These are phyloP conservation scores for Tetragnatha montana DNA, from an alignment of 2,888 invertebrate species.

Conservation along the genomic window DNA sequence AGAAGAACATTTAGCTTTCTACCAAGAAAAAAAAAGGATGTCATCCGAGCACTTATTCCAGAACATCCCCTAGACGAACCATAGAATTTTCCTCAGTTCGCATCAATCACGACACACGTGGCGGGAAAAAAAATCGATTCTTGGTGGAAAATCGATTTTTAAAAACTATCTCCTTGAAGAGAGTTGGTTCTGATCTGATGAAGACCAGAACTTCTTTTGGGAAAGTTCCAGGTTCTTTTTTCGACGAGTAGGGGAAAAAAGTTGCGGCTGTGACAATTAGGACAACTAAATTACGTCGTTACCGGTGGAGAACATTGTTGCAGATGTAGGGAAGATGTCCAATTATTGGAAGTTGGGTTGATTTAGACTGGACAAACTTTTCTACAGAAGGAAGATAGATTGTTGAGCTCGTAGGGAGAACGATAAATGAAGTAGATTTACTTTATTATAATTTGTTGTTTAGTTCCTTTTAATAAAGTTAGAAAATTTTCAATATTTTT, in stretches of 20 bases:
- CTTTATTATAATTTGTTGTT: no score
- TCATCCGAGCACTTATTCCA: not conserved
- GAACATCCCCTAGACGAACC: not conserved
- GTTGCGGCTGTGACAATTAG: not conserved
- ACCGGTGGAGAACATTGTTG: not conserved
- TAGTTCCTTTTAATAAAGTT: no score
- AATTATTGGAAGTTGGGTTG: not conserved
- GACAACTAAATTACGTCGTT: not conserved
- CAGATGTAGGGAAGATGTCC: not conserved
- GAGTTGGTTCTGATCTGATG: not conserved
- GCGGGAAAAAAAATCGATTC: not conserved
- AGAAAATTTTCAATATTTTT: no score
- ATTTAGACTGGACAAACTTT: not conserved
- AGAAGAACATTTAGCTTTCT: not conserved
- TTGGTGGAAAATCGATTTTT: not conserved
- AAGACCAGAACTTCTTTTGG: not conserved
- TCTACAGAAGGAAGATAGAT: not conserved
- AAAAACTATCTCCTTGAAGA: not conserved
- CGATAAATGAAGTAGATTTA: no score
- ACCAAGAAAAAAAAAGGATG: not conserved
- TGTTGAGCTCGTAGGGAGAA: not conserved
- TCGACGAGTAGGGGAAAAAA: not conserved
- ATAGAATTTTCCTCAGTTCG: not conserved
- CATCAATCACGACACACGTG: not conserved
- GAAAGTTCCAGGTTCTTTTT: not conserved